Percentiles rank a stretch among this genome's conserved stretches.
Conservation (phyloP, 2,888 invertebrate species). For the Meiosimyza platycephala region DNA sequence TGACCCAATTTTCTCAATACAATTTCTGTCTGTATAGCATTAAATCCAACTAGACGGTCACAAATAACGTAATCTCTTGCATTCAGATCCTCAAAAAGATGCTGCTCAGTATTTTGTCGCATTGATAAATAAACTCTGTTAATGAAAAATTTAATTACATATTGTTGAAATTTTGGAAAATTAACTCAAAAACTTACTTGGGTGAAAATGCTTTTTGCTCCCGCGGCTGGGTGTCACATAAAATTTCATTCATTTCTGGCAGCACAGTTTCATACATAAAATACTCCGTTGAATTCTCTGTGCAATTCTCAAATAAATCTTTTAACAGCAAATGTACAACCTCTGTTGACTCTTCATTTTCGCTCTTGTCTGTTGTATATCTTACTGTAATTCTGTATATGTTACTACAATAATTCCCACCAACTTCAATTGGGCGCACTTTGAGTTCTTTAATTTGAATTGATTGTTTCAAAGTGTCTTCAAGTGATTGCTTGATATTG, state of each 20-base stretch:
- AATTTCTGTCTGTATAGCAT: conserved; percentile 65
- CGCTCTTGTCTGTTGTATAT: conserved; percentile 34
- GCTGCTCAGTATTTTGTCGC: conserved; percentile 2
- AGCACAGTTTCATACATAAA: conserved; percentile 33
- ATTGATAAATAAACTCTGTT: conserved; percentile 14
- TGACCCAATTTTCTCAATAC: conserved; percentile 67
- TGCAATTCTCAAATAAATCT: conserved; percentile 28
- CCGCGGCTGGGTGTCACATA: background rate
- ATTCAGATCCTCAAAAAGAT: conserved; percentile 53
- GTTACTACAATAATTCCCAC: conserved; percentile 56
- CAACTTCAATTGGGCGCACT: conserved; percentile 37
- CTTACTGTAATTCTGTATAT: conserved; percentile 50
- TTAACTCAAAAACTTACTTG: conserved; percentile 4
- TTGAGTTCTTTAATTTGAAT: conserved; percentile 38
- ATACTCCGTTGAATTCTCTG: conserved; percentile 22
- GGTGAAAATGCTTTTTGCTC: conserved; percentile 14
- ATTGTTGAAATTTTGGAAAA: background rate
- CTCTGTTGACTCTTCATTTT: too few species aligned
- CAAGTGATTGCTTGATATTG: conserved; percentile 44
- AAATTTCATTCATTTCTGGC: conserved; percentile 26
- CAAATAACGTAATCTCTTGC: conserved; percentile 67
- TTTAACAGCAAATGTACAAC: conserved; percentile 25
- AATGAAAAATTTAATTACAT: background rate
- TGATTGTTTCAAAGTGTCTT: conserved; percentile 38
- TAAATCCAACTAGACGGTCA: conserved; percentile 66